These are phyloP conservation scores for Pao palembangensis DNA, from an alignment of 2,113 vertebrate genomes.

Conservation along the genomic window DNA sequence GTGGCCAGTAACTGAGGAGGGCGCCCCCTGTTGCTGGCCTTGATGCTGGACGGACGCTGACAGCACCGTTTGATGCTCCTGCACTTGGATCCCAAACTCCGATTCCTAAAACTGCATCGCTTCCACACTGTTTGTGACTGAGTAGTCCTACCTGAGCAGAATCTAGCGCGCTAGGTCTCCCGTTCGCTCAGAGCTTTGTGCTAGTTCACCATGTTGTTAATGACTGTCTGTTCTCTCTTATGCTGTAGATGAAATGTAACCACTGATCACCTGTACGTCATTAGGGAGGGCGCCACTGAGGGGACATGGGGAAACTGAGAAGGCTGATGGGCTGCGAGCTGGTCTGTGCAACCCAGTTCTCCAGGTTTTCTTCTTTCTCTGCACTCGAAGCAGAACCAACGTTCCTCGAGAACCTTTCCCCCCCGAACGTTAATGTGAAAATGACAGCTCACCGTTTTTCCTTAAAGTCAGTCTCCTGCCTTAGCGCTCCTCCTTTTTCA, in stretches of 20 bases:
- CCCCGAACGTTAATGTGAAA: slow-evolving; percentile 11
- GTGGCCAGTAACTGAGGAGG: slow-evolving; percentile 76
- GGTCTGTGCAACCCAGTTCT: slow-evolving; percentile 54
- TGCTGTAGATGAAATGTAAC: too few species aligned
- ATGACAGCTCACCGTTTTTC: slow-evolving; percentile 23
- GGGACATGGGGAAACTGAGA: not conserved
- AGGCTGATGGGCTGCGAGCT: slow-evolving; percentile 51
- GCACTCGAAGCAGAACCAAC: slow-evolving; percentile 17
- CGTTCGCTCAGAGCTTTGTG: too few species aligned
- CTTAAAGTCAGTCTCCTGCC: slow-evolving; percentile 2
- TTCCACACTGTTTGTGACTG: slow-evolving; percentile 8
- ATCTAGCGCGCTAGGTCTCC: too few species aligned
- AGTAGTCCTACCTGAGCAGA: not conserved
- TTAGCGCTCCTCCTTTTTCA: not conserved
- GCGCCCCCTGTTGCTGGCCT: slow-evolving; percentile 7
- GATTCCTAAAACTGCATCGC: not conserved
- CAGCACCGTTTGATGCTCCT: slow-evolving; percentile 15
- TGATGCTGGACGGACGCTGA: slow-evolving; percentile 18
- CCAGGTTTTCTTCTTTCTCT: slow-evolving; percentile 11
- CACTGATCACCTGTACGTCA: not conserved
- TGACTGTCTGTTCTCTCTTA: too few species aligned
- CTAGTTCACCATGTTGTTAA: too few species aligned
- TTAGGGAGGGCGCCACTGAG: not conserved
- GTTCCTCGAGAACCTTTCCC: not conserved
- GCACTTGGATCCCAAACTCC: slow-evolving; percentile 56